Evolutionary conservation across 2,113 vertebrate species (phyloP).

Genomic region (Gobiocypris rarus): DNA sequence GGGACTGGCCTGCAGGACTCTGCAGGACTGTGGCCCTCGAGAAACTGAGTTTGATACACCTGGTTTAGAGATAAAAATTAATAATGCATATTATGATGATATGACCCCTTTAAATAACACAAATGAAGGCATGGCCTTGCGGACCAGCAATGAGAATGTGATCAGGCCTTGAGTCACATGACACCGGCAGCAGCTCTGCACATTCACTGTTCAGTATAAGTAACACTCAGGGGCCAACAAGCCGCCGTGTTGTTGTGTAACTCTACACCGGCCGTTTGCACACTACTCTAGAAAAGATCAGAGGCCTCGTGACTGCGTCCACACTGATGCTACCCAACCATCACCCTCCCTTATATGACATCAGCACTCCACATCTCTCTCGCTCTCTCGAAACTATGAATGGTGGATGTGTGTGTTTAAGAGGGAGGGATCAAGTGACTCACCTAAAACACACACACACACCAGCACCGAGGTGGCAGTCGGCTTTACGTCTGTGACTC

Average conservation of each 20-base stretch:
- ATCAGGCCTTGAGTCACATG: slow-evolving; percentile 13
- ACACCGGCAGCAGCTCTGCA: background rate
- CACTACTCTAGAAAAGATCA: slow-evolving; percentile 44
- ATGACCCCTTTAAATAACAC: background rate
- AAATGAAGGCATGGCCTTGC: slow-evolving; percentile 1
- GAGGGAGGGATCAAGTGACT: slow-evolving; percentile 37
- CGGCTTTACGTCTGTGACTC: slow-evolving; percentile 77
- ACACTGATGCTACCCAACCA: slow-evolving; percentile 37
- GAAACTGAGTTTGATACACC: too few species aligned
- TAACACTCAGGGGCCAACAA: slow-evolving; percentile 38
- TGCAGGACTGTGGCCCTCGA: too few species aligned
- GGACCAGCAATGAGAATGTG: background rate
- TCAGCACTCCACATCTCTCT: slow-evolving; percentile 64
- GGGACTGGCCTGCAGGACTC: too few species aligned
- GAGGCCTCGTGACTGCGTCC: slow-evolving; percentile 31
- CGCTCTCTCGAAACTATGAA: slow-evolving; percentile 60
- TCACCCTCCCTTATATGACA: slow-evolving; percentile 51
- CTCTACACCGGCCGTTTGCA: slow-evolving; percentile 52
- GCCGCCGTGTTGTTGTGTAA: slow-evolving; percentile 54
- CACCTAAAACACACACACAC: slow-evolving; percentile 67
- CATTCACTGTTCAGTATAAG: slow-evolving; percentile 40
- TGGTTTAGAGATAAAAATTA: background rate
- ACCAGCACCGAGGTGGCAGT: slow-evolving; percentile 66
- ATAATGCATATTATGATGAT: background rate
- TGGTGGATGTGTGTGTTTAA: slow-evolving; percentile 50